Evolutionary conservation across 2,888 invertebrate genomes (phyloP).

Genomic region (Rhingia campestris): DNA sequence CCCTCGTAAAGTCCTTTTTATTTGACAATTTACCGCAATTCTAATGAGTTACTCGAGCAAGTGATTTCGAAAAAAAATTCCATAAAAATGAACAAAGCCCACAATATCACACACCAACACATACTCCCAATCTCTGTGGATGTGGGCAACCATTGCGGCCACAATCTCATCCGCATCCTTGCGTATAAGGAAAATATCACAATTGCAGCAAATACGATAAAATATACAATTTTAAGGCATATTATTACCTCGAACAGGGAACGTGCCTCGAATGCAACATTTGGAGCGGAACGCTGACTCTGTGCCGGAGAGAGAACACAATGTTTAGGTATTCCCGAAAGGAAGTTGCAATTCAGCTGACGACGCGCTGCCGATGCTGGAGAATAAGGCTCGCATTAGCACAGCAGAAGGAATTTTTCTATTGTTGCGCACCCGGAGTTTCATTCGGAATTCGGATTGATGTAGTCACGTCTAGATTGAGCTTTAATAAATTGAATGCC

Average conservation of each 20-base stretch:
- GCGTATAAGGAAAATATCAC: slow-evolving; percentile 67
- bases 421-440: slow-evolving; percentile 64
- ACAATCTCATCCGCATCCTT: slow-evolving; percentile 66
- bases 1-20: slow-evolving; percentile 55
- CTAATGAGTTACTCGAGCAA: slow-evolving; percentile 67
- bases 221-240: slow-evolving; percentile 74
- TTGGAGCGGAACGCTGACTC: slow-evolving; percentile 1
- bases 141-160: slow-evolving; percentile 49
- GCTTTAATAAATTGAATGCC: slow-evolving; percentile 73
- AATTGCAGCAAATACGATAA: slow-evolving; percentile 74
- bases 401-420: slow-evolving; percentile 61
- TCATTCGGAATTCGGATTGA: slow-evolving; percentile 67
- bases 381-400: slow-evolving; percentile 64
- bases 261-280: slow-evolving; percentile 73
- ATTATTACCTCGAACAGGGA: slow-evolving; percentile 74
- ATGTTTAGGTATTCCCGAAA: slow-evolving; percentile 55
- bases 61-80: slow-evolving; percentile 61
- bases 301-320: slow-evolving; percentile 1
- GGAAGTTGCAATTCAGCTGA: slow-evolving; percentile 69
- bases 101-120: slow-evolving; percentile 13
- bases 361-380: slow-evolving; percentile 46
- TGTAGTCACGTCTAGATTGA: slow-evolving; percentile 73
- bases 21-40: slow-evolving; percentile 62
- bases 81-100: slow-evolving; percentile 48
- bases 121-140: slow-evolving; percentile 12